Conservation (phyloP, 2,888 invertebrate genomes). For the Opisthograptis luteolata region DNA sequence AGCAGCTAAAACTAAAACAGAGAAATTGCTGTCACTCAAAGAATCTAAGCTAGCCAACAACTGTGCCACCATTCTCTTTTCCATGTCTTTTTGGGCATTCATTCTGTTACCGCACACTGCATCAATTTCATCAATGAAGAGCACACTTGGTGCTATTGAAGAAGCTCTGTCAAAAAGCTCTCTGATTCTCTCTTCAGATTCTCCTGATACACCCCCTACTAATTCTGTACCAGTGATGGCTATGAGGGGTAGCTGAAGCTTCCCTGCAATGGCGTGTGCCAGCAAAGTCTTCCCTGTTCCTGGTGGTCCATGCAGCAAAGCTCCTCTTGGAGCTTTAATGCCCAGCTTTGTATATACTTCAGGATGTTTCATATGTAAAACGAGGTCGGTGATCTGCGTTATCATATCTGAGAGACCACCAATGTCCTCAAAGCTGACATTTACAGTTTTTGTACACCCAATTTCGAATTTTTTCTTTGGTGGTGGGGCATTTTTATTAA, state of each 20-base stretch:
- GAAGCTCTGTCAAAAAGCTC: slow-evolving; percentile 95
- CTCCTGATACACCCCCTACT: slow-evolving; percentile 97
- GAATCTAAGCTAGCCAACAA: slow-evolving; percentile 95
- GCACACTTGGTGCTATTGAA: slow-evolving; percentile 89
- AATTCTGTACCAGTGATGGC: slow-evolving; percentile 96
- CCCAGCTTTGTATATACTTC: slow-evolving; percentile 94
- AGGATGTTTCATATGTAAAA: slow-evolving; percentile 95
- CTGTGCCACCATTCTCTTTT: slow-evolving; percentile 97
- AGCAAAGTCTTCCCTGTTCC: slow-evolving; percentile 96
- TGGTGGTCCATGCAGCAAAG: slow-evolving; percentile 97
- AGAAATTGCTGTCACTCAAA: slow-evolving; percentile 81
- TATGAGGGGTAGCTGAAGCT: slow-evolving; percentile 92
- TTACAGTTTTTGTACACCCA: slow-evolving; percentile 65
- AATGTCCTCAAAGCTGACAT: slow-evolving; percentile 88
- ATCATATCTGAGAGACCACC: slow-evolving; percentile 92
- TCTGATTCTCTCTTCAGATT: slow-evolving; percentile 96
- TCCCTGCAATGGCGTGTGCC: slow-evolving; percentile 93
- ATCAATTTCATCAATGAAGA: slow-evolving; percentile 99
- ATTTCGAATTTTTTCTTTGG: slow-evolving; percentile 67
- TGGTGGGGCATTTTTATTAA: slow-evolving; percentile 50
- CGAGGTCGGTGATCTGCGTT: slow-evolving; percentile 87
- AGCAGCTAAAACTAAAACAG: slow-evolving; percentile 95
- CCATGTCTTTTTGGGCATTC: slow-evolving; percentile 97
- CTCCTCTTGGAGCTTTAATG: slow-evolving; percentile 94
- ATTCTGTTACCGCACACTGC: slow-evolving; percentile 96